Evolutionary conservation across 2,113 vertebrate species (phyloP), one percentile per base, ranked within the genome.

Genomic region (Acanthisitta chloris): DNA sequence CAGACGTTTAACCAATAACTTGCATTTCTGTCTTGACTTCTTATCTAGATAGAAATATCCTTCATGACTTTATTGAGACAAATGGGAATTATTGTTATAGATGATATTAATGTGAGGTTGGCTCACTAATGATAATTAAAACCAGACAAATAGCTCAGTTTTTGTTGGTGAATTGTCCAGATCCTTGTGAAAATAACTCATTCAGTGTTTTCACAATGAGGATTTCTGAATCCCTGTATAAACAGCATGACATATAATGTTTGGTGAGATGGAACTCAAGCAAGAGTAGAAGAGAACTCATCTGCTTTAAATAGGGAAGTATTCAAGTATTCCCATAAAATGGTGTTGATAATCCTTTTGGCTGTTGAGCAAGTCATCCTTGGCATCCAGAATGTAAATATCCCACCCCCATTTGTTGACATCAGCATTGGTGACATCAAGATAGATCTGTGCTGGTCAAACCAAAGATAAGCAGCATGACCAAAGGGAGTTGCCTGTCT

Each of bases 1-100:
- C 66, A 90, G 42, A 88, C 82, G 58, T 87, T 96, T 85, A 95
- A 87, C 67, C 46, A 61, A 49, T 82, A 82, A 82, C 76, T 62
- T 77, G 31, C 38, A 85, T 92, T 91, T 48, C 31, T 85, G 13
- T 67, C 26, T 87, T 45, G 65, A 31, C 34, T 84, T 87, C 48
- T 95, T 17, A 87, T 84, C 34, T 91, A 77, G 40, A 51, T 70
- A 91, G 31, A 25, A 73, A 57, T 87, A 71, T 62, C 54, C 29
- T 34, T 88, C 72, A 77, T 72, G 45, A 52, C 33, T 72, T 21
- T 34, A 72, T 52, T 76, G 48, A 91, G 54, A 76, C 38, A 90
- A 92, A 91, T 59, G 40, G 4, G 20, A 94, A 43, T 87, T 89
- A 55, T 28, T 89, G 21, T 79, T 65, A 49, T 80, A 91, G 36